Evolutionary conservation across 2,113 vertebrate species (phyloP).

Genomic region (Taurulus bubalis): DNA sequence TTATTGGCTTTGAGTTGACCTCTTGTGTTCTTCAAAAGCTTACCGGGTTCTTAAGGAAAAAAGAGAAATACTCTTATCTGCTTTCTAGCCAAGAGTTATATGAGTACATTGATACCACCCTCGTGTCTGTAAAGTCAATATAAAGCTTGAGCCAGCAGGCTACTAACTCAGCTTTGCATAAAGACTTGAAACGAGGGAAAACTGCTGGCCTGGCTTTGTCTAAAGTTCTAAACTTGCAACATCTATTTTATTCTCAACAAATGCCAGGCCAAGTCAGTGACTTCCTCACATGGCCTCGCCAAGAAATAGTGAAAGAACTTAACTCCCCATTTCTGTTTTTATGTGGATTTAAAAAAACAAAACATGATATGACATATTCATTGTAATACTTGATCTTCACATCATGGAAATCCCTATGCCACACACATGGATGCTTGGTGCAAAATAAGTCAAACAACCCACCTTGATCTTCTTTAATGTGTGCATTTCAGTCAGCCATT

Average conservation of each 20-base stretch:
- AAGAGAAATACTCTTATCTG: background rate
- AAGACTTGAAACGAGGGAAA: background rate
- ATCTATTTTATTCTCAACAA: background rate
- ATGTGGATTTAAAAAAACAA: background rate
- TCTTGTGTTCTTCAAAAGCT: background rate
- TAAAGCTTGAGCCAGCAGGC: background rate
- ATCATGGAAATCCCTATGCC: background rate
- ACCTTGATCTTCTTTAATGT: background rate
- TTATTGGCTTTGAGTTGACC: slow-evolving; percentile 14
- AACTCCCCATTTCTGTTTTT: background rate
- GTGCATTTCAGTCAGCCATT: background rate
- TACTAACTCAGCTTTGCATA: background rate
- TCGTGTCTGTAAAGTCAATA: background rate
- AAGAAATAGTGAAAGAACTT: background rate
- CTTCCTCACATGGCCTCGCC: background rate
- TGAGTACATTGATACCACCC: background rate
- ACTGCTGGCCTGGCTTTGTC: background rate
- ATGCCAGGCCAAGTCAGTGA: background rate
- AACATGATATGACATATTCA: background rate
- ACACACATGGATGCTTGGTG: background rate
- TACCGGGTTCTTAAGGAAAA: background rate
- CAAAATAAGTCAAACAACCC: background rate
- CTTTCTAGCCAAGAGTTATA: background rate
- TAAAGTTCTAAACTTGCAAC: no score
- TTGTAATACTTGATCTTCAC: background rate